Conservation (phyloP, 2,888 invertebrate genomes). For the Cetonia aurata region DNA sequence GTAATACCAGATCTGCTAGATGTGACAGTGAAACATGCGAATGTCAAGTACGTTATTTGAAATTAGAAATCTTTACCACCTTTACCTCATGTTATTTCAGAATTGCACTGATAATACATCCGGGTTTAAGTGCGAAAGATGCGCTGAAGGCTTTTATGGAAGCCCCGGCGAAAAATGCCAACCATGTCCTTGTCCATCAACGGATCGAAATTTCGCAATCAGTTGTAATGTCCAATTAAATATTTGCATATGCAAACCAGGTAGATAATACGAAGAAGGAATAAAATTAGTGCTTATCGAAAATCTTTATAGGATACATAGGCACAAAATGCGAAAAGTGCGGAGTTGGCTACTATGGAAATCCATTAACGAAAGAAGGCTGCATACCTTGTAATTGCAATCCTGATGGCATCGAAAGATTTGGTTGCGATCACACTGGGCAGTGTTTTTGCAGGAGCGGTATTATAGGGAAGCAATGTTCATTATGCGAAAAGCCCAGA, state of each 20-base stretch:
- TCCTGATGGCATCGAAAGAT: conserved; percentile 75
- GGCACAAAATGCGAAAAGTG: conserved; percentile 82
- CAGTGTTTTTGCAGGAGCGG: conserved; percentile 86
- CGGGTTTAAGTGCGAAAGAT: conserved; percentile 79
- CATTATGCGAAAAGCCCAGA: conserved; percentile 79
- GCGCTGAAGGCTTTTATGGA: conserved; percentile 90
- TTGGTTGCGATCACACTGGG: conserved; percentile 80
- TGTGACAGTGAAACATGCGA: conserved; percentile 89
- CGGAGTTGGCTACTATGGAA: conserved; percentile 88
- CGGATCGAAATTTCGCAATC: conserved; percentile 84
- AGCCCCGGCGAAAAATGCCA: conserved; percentile 81
- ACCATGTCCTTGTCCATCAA: conserved; percentile 91
- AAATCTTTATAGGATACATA: conserved; percentile 70
- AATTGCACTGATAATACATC: conserved; percentile 87
- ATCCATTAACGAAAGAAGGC: conserved; percentile 72
- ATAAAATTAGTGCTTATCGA: not conserved
- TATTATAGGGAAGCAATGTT: conserved; percentile 87
- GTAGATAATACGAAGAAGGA: conserved; percentile 67
- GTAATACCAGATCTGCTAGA: conserved; percentile 80
- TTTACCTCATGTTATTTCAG: conserved; percentile 66
- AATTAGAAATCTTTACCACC: not conserved
- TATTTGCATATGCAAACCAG: conserved; percentile 81
- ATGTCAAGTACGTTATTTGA: conserved; percentile 75
- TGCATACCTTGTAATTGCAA: conserved; percentile 95
- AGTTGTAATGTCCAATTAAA: conserved; percentile 78